phyloP scores from a whole-genome alignment of 1,140 invertebrate genomes.

The Drosophila suzukii region DNA sequence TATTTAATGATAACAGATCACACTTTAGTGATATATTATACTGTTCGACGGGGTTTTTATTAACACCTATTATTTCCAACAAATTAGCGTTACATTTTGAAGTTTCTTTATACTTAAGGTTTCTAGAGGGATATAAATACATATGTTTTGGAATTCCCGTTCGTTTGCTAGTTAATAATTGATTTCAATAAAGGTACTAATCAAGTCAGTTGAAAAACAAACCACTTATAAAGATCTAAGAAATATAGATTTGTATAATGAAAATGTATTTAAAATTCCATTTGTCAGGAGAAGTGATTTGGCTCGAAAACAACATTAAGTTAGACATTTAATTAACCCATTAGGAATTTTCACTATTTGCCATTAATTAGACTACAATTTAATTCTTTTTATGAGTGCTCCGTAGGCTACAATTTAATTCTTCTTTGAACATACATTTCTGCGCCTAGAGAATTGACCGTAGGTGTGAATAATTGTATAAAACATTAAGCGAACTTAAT shows the following conservation, averaged over 20 bases:
- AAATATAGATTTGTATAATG: neutral
- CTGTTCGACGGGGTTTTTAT: too few species aligned
- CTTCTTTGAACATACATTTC: too few species aligned
- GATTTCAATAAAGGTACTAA: neutral
- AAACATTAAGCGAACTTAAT: slow-evolving; percentile 24
- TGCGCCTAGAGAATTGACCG: neutral
- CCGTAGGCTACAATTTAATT: neutral
- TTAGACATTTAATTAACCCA: neutral
- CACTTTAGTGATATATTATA: neutral
- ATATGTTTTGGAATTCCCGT: neutral
- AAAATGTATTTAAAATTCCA: neutral
- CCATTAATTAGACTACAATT: neutral
- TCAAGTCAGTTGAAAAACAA: neutral
- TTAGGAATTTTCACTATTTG: neutral
- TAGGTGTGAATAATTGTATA: slow-evolving; percentile 8
- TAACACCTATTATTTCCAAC: too few species aligned
- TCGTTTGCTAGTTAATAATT: neutral
- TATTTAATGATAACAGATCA: neutral
- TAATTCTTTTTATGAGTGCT: neutral
- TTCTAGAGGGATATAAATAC: neutral
- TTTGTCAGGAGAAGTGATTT: neutral
- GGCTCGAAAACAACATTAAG: neutral
- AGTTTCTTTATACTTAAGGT: too few species aligned
- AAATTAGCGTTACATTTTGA: too few species aligned
- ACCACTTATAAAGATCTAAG: neutral